A percentile compares a stretch with the other conserved stretches of the same genome.
phyloP scores from a whole-genome alignment of 2,113 vertebrate genomes.

The Xiphophorus couchianus region DNA sequence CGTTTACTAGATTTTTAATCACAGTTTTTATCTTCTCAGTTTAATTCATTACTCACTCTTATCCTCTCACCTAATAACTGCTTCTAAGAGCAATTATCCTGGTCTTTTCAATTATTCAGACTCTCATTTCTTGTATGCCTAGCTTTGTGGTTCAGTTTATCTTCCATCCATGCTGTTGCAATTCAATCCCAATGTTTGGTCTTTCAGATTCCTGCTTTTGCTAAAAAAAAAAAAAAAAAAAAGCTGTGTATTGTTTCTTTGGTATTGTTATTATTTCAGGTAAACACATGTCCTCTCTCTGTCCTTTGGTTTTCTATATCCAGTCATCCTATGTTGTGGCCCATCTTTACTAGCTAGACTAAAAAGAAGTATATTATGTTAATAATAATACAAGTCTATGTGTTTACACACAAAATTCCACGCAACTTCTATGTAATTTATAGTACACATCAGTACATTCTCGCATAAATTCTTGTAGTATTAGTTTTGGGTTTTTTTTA shows the following conservation, averaged over 20 bases:
- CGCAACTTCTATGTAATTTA: not conserved
- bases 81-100: not conserved
- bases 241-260: not conserved
- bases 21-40: too few species aligned
- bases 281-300: not conserved
- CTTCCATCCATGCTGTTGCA: not conserved
- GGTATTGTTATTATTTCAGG: not conserved
- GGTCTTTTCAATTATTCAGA: not conserved
- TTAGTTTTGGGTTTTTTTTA: not conserved
- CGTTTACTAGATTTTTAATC: not conserved
- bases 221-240: too few species aligned
- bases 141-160: too few species aligned
- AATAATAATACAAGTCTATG: not conserved
- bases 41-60: too few species aligned
- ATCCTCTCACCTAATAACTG: not conserved
- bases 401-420: not conserved
- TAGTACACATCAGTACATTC: not conserved
- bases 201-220: not conserved
- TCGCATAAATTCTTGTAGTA: not conserved
- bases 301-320: not conserved
- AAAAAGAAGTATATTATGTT: not conserved
- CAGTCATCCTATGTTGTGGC: not conserved
- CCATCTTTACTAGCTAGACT: not conserved
- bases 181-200: not conserved
- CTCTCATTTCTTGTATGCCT: not conserved